Percentiles rank a stretch among this genome's conserved stretches.
Conservation (phyloP, 30 jellyfish, hydroid and myxozoan genomes). For the Cassiopea andromeda region DNA sequence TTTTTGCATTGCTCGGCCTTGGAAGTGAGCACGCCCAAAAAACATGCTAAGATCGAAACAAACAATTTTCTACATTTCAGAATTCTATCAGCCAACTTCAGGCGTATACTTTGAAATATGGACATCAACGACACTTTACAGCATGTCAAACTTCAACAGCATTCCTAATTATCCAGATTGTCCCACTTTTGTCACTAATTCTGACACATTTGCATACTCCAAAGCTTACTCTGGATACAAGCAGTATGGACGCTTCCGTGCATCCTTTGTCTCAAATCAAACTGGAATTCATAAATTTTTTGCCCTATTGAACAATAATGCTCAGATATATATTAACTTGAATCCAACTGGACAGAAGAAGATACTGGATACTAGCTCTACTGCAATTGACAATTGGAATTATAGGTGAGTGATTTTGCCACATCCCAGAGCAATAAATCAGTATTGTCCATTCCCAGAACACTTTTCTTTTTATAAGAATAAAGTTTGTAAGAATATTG, state of each 20-base stretch:
- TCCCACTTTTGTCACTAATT: slow-evolving; percentile 8
- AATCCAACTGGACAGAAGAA: slow-evolving; percentile 25
- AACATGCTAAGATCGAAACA: background rate
- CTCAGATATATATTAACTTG: slow-evolving; percentile 2
- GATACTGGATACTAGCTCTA: background rate
- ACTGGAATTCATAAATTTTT: slow-evolving; percentile 38
- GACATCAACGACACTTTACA: background rate
- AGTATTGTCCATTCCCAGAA: no score
- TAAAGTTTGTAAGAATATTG: no score
- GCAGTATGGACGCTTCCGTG: slow-evolving; percentile 29
- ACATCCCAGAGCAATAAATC: no score
- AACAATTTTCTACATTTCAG: background rate
- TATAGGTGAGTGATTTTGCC: background rate
- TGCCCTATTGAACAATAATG: slow-evolving; percentile 10
- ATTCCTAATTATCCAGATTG: slow-evolving; percentile 38
- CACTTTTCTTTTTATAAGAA: no score
- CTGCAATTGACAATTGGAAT: slow-evolving; percentile 3
- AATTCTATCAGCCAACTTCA: slow-evolving; percentile 17
- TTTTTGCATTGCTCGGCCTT: no score
- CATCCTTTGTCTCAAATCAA: slow-evolving; percentile 28
- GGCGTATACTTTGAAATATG: slow-evolving; percentile 28
- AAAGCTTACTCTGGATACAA: background rate
- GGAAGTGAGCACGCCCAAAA: no score
- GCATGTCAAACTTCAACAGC: slow-evolving; percentile 4
- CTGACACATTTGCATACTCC: slow-evolving; percentile 11